These are phyloP conservation scores for Halichoeres trimaculatus DNA, from an alignment of 2,113 vertebrate species.

Conservation along the genomic window DNA sequence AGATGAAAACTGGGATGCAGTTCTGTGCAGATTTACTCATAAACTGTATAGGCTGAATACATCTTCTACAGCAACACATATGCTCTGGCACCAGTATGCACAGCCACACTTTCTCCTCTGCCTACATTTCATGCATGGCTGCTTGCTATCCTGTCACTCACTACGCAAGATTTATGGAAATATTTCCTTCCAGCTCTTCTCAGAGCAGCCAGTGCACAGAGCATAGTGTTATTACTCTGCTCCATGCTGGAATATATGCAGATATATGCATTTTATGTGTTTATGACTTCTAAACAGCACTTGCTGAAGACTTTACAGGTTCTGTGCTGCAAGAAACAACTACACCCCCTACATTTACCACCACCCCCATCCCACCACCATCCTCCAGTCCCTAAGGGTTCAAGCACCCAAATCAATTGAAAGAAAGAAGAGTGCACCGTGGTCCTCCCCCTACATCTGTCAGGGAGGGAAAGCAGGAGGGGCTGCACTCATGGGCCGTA, in stretches of 20 bases:
- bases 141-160: constrained; percentile 63
- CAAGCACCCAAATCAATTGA: constrained; percentile 85
- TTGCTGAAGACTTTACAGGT: constrained; percentile 52
- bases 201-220: constrained; percentile 13
- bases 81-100: constrained; percentile 24
- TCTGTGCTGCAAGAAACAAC: constrained; percentile 74
- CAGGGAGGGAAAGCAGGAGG: constrained; percentile 80
- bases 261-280: constrained; percentile 59
- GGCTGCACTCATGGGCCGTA: constrained; percentile 70
- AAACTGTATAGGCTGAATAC: constrained; percentile 12
- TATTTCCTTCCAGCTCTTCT: constrained; percentile 36
- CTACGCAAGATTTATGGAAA: constrained; percentile 74
- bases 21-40: constrained; percentile 13
- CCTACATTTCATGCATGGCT: constrained; percentile 70
- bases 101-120: constrained; percentile 51
- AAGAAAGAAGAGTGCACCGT: constrained; percentile 81
- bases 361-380: constrained; percentile 61
- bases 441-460: constrained; percentile 86
- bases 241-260: constrained; percentile 55
- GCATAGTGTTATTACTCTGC: constrained; percentile 12
- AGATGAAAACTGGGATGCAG: not conserved
- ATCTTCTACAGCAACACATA: constrained; percentile 8
- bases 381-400: constrained; percentile 78
- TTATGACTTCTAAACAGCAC: constrained; percentile 54
- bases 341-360: constrained; percentile 57